phyloP scores from a whole-genome alignment of 2,797 vertebrate genomes.

The Tiaroga cobitis region DNA sequence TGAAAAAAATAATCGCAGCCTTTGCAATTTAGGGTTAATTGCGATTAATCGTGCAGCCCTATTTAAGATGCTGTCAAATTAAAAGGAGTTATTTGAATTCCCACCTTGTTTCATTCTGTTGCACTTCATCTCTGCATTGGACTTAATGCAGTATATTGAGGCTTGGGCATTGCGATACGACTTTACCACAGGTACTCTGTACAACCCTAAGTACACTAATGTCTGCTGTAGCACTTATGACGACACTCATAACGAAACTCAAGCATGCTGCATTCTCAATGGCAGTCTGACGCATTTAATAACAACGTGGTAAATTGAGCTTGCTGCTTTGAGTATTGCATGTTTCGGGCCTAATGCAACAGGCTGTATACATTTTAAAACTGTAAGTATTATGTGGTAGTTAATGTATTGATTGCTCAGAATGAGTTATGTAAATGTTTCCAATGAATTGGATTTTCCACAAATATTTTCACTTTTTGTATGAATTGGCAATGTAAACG shows the following conservation, averaged over 20 bases:
- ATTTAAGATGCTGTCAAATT: not conserved
- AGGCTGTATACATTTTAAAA: not conserved
- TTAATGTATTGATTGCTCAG: not conserved
- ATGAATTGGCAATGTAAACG: not conserved
- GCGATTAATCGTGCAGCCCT: too few species aligned
- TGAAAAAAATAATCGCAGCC: too few species aligned
- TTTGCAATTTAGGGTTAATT: too few species aligned
- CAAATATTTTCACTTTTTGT: not conserved
- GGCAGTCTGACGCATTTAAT: not conserved
- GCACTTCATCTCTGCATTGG: not conserved
- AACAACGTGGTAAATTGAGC: not conserved
- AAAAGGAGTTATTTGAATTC: not conserved
- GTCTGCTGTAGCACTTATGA: not conserved
- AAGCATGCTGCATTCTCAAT: not conserved
- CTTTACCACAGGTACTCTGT: not conserved
- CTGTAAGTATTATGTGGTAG: not conserved
- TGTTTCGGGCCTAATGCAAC: not conserved
- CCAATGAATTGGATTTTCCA: not conserved
- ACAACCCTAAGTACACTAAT: not conserved
- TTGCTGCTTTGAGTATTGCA: not conserved
- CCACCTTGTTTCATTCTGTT: not conserved
- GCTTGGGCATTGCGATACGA: not conserved
- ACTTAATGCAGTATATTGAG: not conserved
- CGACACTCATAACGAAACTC: not conserved
- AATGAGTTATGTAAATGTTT: constrained; percentile 5